Evolutionary conservation across 2,113 vertebrate genomes (phyloP), one percentile per base, ranked within the genome.

Genomic region (Spea bombifrons): DNA sequence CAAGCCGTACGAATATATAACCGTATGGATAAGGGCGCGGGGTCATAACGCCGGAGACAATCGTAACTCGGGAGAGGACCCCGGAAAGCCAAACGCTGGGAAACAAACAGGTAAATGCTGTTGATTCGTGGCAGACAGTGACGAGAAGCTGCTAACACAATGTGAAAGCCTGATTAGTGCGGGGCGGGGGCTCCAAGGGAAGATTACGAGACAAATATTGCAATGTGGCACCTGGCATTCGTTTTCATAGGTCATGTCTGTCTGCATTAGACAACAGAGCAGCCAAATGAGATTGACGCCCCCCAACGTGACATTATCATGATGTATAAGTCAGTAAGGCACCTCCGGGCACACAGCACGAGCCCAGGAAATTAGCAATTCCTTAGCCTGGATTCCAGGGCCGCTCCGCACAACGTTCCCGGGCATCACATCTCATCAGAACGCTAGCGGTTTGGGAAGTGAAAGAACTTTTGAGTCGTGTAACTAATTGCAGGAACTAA

Each of bases 181-280:
- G 12, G 49, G 16, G 13, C 44, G 5, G 7, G 52, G 17, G 45
- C 65, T 74, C 64, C 9, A 30, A 73, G 63, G 70, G 49, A 79
- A 66, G 44, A 73, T 67, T 59, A 68, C 8, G 68, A 68, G 78
- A 80, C 71, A 48, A 12, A 15, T 78, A 45, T 61, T 73, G 71
- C 13, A 68, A 68, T 68, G 65, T 74, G 78, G 52, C 78, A 80
- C 71, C 78, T 80, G 78, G 65, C 71, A 80, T 80, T 66, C 16
- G 52, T 74, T 61, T 73, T 63, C 65, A 74, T 80, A 74, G 78
- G 78, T 74, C 78, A 74, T 48, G 71, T 80, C 78, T 67, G 10
- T 74, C 50, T 9, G 10, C 46, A 80, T 80, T 80, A 80, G 64
- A 63, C 71, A 74, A 8, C 7, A 50, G 8, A n/a, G 49, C 45